phyloP scores from a whole-genome alignment of 1,140 invertebrate species.

The Cecropterus lyciades region DNA sequence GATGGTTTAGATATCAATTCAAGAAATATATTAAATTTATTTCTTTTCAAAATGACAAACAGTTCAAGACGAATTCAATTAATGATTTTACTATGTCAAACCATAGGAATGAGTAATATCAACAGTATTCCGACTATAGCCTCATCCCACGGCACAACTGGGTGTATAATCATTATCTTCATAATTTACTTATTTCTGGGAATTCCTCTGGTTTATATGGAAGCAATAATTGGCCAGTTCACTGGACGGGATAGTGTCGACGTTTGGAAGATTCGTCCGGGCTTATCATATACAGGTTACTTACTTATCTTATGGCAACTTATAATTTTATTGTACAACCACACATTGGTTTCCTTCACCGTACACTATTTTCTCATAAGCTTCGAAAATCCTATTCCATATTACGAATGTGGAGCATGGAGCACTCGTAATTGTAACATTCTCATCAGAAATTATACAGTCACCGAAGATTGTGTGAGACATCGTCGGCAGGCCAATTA shows the following conservation, averaged over 20 bases:
- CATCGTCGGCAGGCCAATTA: conserved; percentile 38
- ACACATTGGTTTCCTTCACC: conserved; percentile 51
- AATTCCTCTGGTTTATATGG: conserved; percentile 87
- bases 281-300: conserved; percentile 64
- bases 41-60: not conserved
- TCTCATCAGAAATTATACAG: conserved; percentile 56
- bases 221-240: conserved; percentile 87
- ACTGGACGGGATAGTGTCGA: conserved; percentile 86
- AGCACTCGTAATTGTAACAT: conserved; percentile 58
- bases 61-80: conserved; percentile 33
- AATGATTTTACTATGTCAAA: conserved; percentile 41
- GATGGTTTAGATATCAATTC: conserved; percentile 7
- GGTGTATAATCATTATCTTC: conserved; percentile 45
- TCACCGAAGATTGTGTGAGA: conserved; percentile 64
- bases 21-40: not conserved
- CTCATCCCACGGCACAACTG: conserved; percentile 48
- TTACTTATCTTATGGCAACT: conserved; percentile 57
- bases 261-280: conserved; percentile 67
- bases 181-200: conserved; percentile 65
- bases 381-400: conserved; percentile 67
- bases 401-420: conserved; percentile 64
- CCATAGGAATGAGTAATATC: conserved; percentile 44
- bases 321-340: conserved; percentile 56
- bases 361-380: conserved; percentile 74
- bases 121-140: conserved; percentile 51